phyloP scores from a whole-genome alignment of 2,797 vertebrate genomes.

The Pampus argenteus region DNA sequence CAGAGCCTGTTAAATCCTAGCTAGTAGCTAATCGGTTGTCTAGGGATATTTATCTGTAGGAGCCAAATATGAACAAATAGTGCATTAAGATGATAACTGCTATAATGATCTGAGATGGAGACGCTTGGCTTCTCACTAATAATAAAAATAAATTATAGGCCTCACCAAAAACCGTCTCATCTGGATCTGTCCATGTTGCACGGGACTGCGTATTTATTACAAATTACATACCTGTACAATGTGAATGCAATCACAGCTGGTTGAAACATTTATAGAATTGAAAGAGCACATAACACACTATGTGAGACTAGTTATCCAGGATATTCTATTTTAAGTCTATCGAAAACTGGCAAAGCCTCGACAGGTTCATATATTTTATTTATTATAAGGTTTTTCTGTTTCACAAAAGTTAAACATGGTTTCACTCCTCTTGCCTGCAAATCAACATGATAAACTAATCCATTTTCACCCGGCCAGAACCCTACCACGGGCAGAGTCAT shows the following conservation, averaged over 20 bases:
- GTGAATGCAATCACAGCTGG: constrained; percentile 34
- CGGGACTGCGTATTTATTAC: constrained; percentile 28
- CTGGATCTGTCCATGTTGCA: constrained; percentile 8
- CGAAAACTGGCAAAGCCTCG: background rate
- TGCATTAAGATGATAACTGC: constrained; percentile 1
- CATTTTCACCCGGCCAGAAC: constrained; percentile 15
- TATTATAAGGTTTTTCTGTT: background rate
- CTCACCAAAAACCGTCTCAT: background rate
- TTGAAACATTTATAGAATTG: constrained; percentile 43
- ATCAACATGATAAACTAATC: constrained; percentile 30
- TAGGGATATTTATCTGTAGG: background rate
- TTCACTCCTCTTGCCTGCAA: background rate
- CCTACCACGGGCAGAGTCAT: background rate
- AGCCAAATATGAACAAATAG: background rate
- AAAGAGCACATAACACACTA: constrained; percentile 29
- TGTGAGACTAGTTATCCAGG: background rate
- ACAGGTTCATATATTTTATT: constrained; percentile 6
- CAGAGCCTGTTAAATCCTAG: constrained; percentile 1
- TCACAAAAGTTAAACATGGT: constrained; percentile 9
- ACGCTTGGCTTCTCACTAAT: background rate
- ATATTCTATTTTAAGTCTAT: constrained; percentile 1
- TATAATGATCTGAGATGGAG: background rate
- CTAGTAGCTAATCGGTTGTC: background rate
- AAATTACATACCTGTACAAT: constrained; percentile 16
- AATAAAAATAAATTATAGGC: background rate